Conservation (phyloP, 2,888 invertebrate species). For the Leptura quadrifasciata region DNA sequence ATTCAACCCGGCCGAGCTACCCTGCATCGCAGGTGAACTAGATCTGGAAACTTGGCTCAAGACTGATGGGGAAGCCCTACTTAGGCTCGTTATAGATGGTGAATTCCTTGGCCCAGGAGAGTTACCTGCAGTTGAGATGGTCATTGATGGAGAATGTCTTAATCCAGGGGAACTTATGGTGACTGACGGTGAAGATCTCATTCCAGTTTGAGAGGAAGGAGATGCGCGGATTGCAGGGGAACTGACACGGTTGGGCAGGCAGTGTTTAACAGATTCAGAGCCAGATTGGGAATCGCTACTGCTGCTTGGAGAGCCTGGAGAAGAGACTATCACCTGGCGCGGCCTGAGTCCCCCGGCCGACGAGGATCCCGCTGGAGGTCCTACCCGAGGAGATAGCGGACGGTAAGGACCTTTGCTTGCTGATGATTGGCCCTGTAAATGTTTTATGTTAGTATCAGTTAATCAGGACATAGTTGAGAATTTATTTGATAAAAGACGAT, state of each 20-base stretch:
- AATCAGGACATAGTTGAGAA: not conserved
- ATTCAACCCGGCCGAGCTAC: constrained; percentile 79
- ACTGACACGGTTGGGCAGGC: constrained; percentile 72
- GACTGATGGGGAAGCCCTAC: constrained; percentile 73
- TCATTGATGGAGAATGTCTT: constrained; percentile 62
- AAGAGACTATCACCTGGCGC: constrained; percentile 80
- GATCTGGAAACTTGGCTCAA: constrained; percentile 67
- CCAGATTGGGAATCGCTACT: constrained; percentile 89
- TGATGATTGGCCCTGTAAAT: constrained; percentile 81
- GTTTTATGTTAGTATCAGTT: not conserved
- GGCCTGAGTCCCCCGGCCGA: constrained; percentile 67
- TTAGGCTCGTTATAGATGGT: constrained; percentile 69
- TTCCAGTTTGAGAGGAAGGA: constrained; percentile 70
- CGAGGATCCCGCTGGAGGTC: constrained; percentile 74
- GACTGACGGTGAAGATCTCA: constrained; percentile 71
- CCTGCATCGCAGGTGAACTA: constrained; percentile 74
- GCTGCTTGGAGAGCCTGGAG: constrained; percentile 86
- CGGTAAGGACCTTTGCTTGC: constrained; percentile 84
- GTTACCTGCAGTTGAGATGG: constrained; percentile 49
- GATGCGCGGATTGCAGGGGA: constrained; percentile 74
- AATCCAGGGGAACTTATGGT: constrained; percentile 63
- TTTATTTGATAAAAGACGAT: too few species aligned
- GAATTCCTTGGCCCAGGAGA: constrained; percentile 66
- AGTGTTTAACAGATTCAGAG: constrained; percentile 84
- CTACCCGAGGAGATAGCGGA: constrained; percentile 82